Conservation (phyloP, 2,888 invertebrate genomes). For the Drosophila affinis region DNA sequence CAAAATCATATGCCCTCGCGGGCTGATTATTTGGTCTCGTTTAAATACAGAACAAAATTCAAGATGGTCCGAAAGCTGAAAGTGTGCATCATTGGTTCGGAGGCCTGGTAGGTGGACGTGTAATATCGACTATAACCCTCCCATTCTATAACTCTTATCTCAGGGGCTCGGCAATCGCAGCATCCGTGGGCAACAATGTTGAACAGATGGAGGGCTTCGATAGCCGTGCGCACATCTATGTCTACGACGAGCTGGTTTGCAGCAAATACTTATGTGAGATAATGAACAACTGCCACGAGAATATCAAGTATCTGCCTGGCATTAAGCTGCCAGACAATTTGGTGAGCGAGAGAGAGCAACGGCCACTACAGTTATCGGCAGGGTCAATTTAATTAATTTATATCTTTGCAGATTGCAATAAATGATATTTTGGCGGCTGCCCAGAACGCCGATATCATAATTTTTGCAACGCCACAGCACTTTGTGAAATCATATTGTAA, state of each 20-base stretch:
- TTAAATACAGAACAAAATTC: conserved; percentile 1
- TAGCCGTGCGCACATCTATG: conserved; percentile 67
- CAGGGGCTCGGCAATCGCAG: conserved; percentile 69
- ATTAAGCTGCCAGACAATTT: conserved; percentile 65
- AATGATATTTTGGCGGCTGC: conserved; percentile 95
- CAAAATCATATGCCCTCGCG: neutral
- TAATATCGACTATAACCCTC: too few species aligned
- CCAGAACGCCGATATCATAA: conserved; percentile 94
- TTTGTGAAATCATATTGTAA: conserved; percentile 94
- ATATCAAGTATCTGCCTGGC: conserved; percentile 72
- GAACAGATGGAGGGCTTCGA: conserved; percentile 38
- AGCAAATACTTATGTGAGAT: conserved; percentile 52
- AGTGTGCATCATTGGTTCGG: conserved; percentile 72
- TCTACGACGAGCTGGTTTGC: conserved; percentile 65
- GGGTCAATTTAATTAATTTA: neutral
- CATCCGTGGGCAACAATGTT: conserved; percentile 64
- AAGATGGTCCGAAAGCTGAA: conserved; percentile 56
- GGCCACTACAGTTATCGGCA: neutral
- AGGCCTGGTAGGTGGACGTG: conserved; percentile 56
- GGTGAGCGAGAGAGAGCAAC: conserved; percentile 45
- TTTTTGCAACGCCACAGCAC: conserved; percentile 98
- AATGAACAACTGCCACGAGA: conserved; percentile 69
- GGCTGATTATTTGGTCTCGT: conserved; percentile 15
- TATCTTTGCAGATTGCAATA: conserved; percentile 89
- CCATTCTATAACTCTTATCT: neutral